phyloP scores from a whole-genome alignment of 2,888 invertebrate species.

The Biston stratarius region DNA sequence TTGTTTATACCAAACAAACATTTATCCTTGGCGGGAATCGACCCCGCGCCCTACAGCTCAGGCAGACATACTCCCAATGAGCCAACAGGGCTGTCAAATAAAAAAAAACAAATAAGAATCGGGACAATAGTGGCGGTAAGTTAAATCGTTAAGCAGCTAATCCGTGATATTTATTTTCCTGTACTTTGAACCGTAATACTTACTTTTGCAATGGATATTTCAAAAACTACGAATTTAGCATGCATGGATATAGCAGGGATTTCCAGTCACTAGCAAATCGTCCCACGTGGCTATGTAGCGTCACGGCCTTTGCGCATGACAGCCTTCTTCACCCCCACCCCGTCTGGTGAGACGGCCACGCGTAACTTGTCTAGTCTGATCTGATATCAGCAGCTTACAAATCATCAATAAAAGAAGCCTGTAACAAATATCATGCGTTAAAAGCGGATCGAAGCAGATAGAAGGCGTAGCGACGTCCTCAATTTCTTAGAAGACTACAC shows the following conservation, averaged over 20 bases:
- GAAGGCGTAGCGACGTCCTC: not conserved
- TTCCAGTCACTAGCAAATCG: slow-evolving; percentile 18
- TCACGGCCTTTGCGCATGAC: slow-evolving; percentile 72
- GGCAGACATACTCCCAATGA: too few species aligned
- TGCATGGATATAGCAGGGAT: not conserved
- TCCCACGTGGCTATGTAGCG: slow-evolving; percentile 58
- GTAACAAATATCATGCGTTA: slow-evolving; percentile 18
- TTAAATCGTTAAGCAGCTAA: too few species aligned
- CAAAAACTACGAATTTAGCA: too few species aligned
- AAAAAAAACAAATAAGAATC: too few species aligned
- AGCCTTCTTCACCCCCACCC: slow-evolving; percentile 40
- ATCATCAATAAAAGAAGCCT: slow-evolving; percentile 35
- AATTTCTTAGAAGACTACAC: slow-evolving; percentile 5
- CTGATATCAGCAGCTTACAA: slow-evolving; percentile 29
- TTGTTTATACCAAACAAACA: too few species aligned
- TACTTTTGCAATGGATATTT: too few species aligned
- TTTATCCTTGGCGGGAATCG: too few species aligned
- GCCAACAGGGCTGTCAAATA: too few species aligned
- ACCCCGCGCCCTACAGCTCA: too few species aligned
- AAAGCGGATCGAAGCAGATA: not conserved
- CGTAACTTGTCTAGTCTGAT: slow-evolving; percentile 50
- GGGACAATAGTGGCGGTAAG: too few species aligned
- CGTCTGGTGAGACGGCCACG: slow-evolving; percentile 46
- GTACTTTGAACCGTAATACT: too few species aligned
- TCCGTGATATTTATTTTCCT: too few species aligned